Percentiles rank a stretch among this genome's conserved stretches.
phyloP scores from a whole-genome alignment of 2,888 invertebrate genomes.

The Tuta absoluta region DNA sequence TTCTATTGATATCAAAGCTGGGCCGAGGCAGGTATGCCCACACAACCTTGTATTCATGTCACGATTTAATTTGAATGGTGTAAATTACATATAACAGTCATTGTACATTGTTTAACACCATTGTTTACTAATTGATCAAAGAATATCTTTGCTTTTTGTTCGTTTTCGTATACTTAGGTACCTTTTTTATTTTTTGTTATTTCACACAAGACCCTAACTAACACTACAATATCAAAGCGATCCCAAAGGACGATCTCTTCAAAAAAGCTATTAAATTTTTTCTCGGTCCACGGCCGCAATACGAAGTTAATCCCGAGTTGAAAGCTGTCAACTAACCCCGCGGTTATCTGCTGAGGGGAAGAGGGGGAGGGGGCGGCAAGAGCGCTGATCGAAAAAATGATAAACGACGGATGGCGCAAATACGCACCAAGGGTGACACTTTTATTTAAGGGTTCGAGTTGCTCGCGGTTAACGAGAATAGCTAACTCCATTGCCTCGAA shows the following conservation, averaged over 20 bases:
- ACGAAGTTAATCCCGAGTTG: slow-evolving; percentile 67
- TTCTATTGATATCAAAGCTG: slow-evolving; percentile 34
- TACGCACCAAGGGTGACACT: slow-evolving; percentile 54
- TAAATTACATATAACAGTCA: slow-evolving; percentile 19
- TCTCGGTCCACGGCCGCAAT: slow-evolving; percentile 50
- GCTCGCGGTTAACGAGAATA: slow-evolving; percentile 36
- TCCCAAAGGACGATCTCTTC: slow-evolving; percentile 51
- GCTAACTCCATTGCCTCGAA: slow-evolving; percentile 18
- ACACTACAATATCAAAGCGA: slow-evolving; percentile 48
- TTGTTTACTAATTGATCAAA: slow-evolving; percentile 18
- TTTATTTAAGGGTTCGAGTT: slow-evolving; percentile 49
- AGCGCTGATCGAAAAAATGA: slow-evolving; percentile 66
- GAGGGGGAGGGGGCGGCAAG: slow-evolving; percentile 29
- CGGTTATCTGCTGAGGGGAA: slow-evolving; percentile 47
- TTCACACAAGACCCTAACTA: slow-evolving; percentile 34
- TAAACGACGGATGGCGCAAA: slow-evolving; percentile 58
- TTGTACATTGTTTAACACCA: slow-evolving; percentile 25
- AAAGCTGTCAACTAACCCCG: slow-evolving; percentile 69
- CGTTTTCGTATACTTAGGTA: not conserved
- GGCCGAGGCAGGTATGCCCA: slow-evolving; percentile 18
- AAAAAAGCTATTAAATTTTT: slow-evolving; percentile 68
- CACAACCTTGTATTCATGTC: slow-evolving; percentile 24
- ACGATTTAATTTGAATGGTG: slow-evolving; percentile 22
- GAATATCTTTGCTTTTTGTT: not conserved
- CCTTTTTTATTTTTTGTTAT: not conserved